Evolutionary conservation across 1,140 invertebrate genomes (phyloP).

Genomic region (Episyrphus balteatus): DNA sequence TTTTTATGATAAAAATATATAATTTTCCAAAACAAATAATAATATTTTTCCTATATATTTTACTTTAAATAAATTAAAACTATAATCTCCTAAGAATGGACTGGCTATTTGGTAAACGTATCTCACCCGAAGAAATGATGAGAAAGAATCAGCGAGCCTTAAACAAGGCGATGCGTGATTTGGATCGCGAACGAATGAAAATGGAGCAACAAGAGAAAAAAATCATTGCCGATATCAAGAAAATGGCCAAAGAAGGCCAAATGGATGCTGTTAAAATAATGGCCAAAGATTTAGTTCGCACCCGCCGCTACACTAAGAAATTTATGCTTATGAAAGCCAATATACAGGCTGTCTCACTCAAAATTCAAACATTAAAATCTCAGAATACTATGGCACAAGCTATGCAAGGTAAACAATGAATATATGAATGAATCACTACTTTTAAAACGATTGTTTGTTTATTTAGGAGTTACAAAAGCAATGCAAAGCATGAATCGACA

Average conservation of each 20-base stretch:
- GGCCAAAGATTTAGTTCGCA: slow-evolving; percentile 97
- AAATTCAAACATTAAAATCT: slow-evolving; percentile 95
- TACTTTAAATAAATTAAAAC: too few relatives aligned
- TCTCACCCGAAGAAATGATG: slow-evolving; percentile 97
- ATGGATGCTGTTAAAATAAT: slow-evolving; percentile 99
- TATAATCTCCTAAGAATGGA: slow-evolving; percentile 52
- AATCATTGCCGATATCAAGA: slow-evolving; percentile 96
- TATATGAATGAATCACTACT: too few relatives aligned
- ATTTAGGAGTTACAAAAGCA: slow-evolving; percentile 80
- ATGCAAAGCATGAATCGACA: slow-evolving; percentile 99
- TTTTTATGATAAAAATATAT: too few relatives aligned
- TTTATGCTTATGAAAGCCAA: slow-evolving; percentile 99
- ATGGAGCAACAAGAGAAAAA: slow-evolving; percentile 99
- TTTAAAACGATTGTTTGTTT: background rate
- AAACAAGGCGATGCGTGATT: slow-evolving; percentile 97
- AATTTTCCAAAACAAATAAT: too few relatives aligned
- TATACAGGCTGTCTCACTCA: slow-evolving; percentile 96
- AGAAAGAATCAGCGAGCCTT: slow-evolving; percentile 95
- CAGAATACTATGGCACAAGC: slow-evolving; percentile 99
- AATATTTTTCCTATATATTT: too few relatives aligned
- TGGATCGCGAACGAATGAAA: slow-evolving; percentile 84
- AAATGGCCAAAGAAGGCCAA: slow-evolving; percentile 97
- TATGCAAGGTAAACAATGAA: slow-evolving; percentile 64
- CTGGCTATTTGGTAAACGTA: slow-evolving; percentile 92
- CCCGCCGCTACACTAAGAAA: slow-evolving; percentile 91